A percentile compares a stretch with the other conserved stretches of the same genome.
Conservation (phyloP, 1,140 invertebrate genomes). For the Drosophila murphyi region DNA sequence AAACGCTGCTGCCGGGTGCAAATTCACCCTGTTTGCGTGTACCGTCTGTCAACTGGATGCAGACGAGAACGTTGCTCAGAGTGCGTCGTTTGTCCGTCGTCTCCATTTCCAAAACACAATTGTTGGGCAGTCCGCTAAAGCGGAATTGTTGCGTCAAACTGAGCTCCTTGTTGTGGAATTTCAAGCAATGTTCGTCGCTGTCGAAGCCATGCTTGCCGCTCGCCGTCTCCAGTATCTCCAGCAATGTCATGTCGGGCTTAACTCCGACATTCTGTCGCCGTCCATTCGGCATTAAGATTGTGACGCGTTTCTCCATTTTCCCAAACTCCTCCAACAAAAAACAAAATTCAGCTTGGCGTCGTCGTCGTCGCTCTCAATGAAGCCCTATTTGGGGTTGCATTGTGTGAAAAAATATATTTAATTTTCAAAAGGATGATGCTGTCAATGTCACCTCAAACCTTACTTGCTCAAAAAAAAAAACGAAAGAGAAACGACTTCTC, state of each 20-base stretch:
- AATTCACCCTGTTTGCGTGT: slow-evolving; percentile 87
- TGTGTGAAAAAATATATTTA: slow-evolving; percentile 13
- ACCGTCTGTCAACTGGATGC: slow-evolving; percentile 90
- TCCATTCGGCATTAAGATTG: slow-evolving; percentile 89
- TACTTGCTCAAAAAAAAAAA: neutral
- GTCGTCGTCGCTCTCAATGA: slow-evolving; percentile 17
- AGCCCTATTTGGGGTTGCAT: slow-evolving; percentile 34
- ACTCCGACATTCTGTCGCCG: slow-evolving; percentile 89
- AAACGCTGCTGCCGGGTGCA: slow-evolving; percentile 87
- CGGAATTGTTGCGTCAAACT: slow-evolving; percentile 90
- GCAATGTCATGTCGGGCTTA: slow-evolving; percentile 88
- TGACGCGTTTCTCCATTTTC: slow-evolving; percentile 84
- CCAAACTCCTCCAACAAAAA: neutral
- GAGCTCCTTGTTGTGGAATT: slow-evolving; percentile 90
- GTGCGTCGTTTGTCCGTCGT: slow-evolving; percentile 86
- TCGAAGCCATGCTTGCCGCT: slow-evolving; percentile 90
- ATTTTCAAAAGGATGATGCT: slow-evolving; percentile 10
- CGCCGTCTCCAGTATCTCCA: slow-evolving; percentile 92
- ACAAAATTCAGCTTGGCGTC: neutral
- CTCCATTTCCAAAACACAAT: slow-evolving; percentile 92
- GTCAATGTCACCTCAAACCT: neutral
- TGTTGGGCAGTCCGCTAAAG: slow-evolving; percentile 92
- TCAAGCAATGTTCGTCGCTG: slow-evolving; percentile 90
- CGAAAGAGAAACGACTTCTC: neutral
- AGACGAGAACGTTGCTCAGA: slow-evolving; percentile 88